phyloP scores from a whole-genome alignment of 2,797 vertebrate genomes.

The Holocentrus rufus region DNA sequence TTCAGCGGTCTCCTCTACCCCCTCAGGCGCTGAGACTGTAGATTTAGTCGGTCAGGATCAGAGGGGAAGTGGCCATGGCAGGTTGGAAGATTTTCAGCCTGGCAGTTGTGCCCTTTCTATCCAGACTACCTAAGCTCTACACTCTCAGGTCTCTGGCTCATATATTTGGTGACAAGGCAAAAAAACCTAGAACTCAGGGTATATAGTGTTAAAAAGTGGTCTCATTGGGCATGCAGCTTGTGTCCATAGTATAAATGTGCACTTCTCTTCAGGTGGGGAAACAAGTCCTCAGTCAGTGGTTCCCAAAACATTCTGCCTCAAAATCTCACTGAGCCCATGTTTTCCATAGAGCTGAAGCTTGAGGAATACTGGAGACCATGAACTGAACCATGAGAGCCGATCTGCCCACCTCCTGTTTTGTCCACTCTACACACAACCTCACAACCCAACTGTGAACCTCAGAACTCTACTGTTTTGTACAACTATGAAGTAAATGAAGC shows the following conservation, averaged over 20 bases:
- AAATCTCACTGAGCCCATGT: conserved; percentile 74
- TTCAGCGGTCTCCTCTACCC: conserved; percentile 66
- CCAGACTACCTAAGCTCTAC: conserved; percentile 65
- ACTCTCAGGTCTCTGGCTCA: conserved; percentile 71
- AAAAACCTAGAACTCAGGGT: conserved; percentile 84
- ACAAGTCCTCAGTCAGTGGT: conserved; percentile 80
- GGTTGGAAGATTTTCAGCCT: conserved; percentile 32
- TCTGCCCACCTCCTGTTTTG: conserved; percentile 69
- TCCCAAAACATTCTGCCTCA: conserved; percentile 84
- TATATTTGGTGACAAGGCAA: conserved; percentile 76
- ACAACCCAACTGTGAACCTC: conserved; percentile 98
- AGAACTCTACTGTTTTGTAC: conserved; percentile 97
- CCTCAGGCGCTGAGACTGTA: conserved; percentile 66
- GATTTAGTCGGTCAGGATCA: conserved; percentile 65
- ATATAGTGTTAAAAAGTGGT: conserved; percentile 79
- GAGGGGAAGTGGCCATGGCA: conserved; percentile 36
- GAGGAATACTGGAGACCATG: conserved; percentile 70
- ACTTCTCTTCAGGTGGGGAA: conserved; percentile 84
- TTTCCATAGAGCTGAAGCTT: conserved; percentile 75
- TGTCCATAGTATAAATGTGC: conserved; percentile 80
- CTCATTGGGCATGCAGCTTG: conserved; percentile 72
- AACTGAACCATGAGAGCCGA: conserved; percentile 65
- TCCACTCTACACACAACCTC: conserved; percentile 88
- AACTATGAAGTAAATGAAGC: conserved; percentile 98
- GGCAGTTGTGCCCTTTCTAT: conserved; percentile 49